These are phyloP conservation scores for Lasiommata megera DNA, from an alignment of 2,888 invertebrate genomes.

Conservation along the genomic window DNA sequence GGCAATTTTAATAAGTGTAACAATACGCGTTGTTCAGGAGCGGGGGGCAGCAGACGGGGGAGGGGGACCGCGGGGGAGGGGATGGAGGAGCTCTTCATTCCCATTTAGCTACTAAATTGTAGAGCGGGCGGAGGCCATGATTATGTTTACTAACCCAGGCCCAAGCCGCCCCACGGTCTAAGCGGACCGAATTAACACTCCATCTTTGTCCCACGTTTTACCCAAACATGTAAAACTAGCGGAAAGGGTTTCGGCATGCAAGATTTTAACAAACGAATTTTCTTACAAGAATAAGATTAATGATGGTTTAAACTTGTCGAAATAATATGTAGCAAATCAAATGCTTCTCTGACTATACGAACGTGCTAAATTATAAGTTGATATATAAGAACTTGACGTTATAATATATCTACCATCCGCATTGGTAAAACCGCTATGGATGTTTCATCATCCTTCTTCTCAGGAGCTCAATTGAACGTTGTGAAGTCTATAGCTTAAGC, in stretches of 20 bases:
- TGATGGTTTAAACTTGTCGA: too few species aligned
- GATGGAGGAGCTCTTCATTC: slow-evolving; percentile 69
- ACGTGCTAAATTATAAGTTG: too few species aligned
- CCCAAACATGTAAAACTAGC: slow-evolving; percentile 23
- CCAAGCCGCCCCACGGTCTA: slow-evolving; percentile 51
- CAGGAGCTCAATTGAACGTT: too few species aligned
- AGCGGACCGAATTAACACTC: slow-evolving; percentile 74
- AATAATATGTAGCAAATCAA: too few species aligned
- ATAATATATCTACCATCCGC: too few species aligned
- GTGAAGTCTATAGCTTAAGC: too few species aligned
- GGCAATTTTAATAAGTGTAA: slow-evolving; percentile 39
- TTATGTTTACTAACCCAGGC: slow-evolving; percentile 75
- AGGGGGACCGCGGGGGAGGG: slow-evolving; percentile 45
- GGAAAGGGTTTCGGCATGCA: neutral
- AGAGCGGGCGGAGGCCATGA: slow-evolving; percentile 73
- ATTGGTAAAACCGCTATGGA: too few species aligned
- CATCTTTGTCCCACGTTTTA: slow-evolving; percentile 62
- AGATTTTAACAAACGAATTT: neutral
- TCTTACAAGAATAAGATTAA: neutral
- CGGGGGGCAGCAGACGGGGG: slow-evolving; percentile 46
- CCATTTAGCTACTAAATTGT: slow-evolving; percentile 77
- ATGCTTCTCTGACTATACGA: too few species aligned
- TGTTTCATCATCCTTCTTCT: too few species aligned
- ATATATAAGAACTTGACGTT: too few species aligned
- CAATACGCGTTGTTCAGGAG: slow-evolving; percentile 59